A percentile compares a stretch with the other conserved stretches of the same genome.
These are phyloP conservation scores for Babyrousa celebensis DNA, from an alignment of 2,797 vertebrate species.

Conservation along the genomic window DNA sequence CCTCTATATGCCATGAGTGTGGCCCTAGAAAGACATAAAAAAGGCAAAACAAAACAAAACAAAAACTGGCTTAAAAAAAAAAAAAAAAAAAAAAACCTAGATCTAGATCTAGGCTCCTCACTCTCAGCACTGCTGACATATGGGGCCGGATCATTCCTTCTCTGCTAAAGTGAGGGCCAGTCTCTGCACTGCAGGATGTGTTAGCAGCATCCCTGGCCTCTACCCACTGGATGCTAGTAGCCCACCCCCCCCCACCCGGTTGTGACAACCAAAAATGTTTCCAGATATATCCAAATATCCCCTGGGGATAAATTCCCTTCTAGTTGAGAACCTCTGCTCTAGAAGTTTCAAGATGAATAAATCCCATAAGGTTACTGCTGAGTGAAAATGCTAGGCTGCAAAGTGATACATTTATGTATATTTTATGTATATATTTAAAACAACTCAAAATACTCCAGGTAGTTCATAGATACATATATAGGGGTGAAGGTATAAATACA, in stretches of 20 bases:
- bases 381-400: not conserved
- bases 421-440: not conserved
- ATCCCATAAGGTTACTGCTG: not conserved
- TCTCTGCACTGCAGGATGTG: not conserved
- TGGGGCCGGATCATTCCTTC: not conserved
- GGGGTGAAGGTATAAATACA: not conserved
- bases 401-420: not conserved
- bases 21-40: too few relatives aligned
- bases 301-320: not conserved
- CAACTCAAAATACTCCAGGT: not conserved
- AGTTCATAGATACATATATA: not conserved
- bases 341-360: not conserved
- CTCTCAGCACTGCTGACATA: rapidly evolving
- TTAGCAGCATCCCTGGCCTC: not conserved
- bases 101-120: too few relatives aligned
- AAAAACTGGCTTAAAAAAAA: not conserved
- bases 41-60: not conserved
- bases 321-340: not conserved
- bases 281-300: not conserved
- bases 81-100: not conserved
- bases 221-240: not conserved
- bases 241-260: not conserved
- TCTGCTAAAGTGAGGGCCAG: not conserved
- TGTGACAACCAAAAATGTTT: not conserved
- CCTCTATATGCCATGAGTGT: too few relatives aligned